phyloP scores from a whole-genome alignment of 2,113 vertebrate species.

The Tympanuchus pallidicinctus region DNA sequence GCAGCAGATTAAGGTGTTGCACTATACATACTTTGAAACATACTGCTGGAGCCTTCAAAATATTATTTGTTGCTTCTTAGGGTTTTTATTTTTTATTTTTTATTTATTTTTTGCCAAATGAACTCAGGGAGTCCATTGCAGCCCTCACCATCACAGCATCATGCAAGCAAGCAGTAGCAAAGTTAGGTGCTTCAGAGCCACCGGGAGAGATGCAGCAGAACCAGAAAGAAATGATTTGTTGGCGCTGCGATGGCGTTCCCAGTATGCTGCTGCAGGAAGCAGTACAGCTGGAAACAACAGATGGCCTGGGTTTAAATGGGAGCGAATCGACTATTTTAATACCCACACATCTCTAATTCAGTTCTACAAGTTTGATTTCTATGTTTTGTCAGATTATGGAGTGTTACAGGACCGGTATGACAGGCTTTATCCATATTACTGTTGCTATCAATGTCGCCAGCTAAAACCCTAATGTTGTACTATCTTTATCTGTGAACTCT shows the following conservation, averaged over 20 bases:
- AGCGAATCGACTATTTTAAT: constrained; percentile 78
- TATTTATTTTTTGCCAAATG: constrained; percentile 13
- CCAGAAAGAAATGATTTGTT: constrained; percentile 33
- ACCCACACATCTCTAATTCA: constrained; percentile 77
- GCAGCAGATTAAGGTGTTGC: constrained; percentile 73
- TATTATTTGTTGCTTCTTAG: not conserved
- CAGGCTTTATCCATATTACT: constrained; percentile 65
- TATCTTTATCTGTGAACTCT: constrained; percentile 61
- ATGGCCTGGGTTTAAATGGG: constrained; percentile 78
- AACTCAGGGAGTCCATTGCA: not conserved
- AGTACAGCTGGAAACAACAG: constrained; percentile 83
- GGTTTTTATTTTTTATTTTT: not conserved
- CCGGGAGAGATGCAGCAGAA: constrained; percentile 40
- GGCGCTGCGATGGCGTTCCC: constrained; percentile 44
- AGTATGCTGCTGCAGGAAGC: constrained; percentile 67
- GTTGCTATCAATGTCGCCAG: constrained; percentile 44
- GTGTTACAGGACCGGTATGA: constrained; percentile 73
- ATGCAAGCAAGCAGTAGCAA: not conserved
- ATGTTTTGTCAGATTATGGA: constrained; percentile 74
- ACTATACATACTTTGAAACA: constrained; percentile 23
- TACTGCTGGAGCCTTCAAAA: constrained; percentile 36
- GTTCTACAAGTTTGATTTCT: constrained; percentile 76
- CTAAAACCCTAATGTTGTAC: constrained; percentile 65
- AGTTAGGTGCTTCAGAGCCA: not conserved
- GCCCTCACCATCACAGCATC: not conserved